Evolutionary conservation across 2,797 vertebrate genomes (phyloP).

Genomic region (Harpagifer antarcticus): DNA sequence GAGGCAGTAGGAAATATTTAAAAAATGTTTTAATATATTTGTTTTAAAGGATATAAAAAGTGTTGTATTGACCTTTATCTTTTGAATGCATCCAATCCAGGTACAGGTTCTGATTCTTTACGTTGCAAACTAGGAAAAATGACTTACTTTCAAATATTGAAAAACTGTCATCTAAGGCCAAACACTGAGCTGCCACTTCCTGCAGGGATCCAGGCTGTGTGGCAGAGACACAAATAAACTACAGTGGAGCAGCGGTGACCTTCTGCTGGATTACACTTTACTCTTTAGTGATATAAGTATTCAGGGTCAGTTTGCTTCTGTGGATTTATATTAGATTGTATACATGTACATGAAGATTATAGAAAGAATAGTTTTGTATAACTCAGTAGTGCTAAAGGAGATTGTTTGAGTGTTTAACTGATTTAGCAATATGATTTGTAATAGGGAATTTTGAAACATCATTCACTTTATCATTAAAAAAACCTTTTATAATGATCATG

Average conservation of each 20-base stretch:
- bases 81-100: too few relatives aligned
- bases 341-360: neutral
- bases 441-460: too few relatives aligned
- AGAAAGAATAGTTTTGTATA: neutral
- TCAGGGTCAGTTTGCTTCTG: conserved; percentile 11
- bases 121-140: neutral
- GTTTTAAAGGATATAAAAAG: too few relatives aligned
- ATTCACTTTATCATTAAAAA: too few relatives aligned
- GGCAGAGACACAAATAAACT: neutral
- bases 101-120: neutral
- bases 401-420: neutral
- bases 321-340: neutral
- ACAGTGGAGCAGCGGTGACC: neutral
- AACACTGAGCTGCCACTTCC: neutral
- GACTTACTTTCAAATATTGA: neutral
- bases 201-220: neutral
- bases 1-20: too few relatives aligned
- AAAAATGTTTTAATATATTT: too few relatives aligned
- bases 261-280: neutral
- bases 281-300: conserved; percentile 7
- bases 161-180: neutral
- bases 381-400: neutral
- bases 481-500: too few relatives aligned
- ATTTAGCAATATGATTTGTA: neutral
- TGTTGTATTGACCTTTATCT: too few relatives aligned